These are phyloP conservation scores for Trididemnum miniatum DNA, from an alignment of 23 tunicate genomes.

Conservation along the genomic window DNA sequence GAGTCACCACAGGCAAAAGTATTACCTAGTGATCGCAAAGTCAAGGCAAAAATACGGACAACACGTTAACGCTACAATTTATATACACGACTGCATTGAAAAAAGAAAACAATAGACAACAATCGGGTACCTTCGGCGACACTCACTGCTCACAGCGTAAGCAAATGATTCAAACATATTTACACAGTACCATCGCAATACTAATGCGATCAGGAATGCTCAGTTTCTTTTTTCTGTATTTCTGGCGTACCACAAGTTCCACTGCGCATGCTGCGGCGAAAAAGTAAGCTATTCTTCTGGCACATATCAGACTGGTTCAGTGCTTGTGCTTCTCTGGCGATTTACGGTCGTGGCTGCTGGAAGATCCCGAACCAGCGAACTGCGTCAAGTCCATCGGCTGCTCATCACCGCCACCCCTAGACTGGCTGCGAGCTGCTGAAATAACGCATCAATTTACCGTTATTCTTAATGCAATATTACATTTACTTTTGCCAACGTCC, in stretches of 20 bases:
- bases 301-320: background rate
- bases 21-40: background rate
- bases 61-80: background rate
- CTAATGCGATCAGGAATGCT: background rate
- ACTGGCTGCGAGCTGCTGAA: constrained; percentile 47
- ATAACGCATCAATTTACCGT: too few relatives aligned
- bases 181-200: background rate
- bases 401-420: constrained; percentile 58
- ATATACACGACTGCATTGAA: background rate
- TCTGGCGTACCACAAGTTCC: background rate
- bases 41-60: background rate
- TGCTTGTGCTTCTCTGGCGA: constrained; percentile 68
- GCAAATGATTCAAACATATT: background rate
- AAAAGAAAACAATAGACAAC: background rate
- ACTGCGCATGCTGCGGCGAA: background rate
- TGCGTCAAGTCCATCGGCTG: constrained; percentile 74
- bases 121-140: background rate
- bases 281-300: background rate
- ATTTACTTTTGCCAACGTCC: too few relatives aligned
- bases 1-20: background rate
- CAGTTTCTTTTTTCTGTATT: background rate
- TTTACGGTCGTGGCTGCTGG: constrained; percentile 31
- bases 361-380: constrained; percentile 27
- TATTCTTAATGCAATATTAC: too few relatives aligned
- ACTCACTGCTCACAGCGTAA: background rate